Percentiles rank a stretch among this genome's conserved stretches.
Evolutionary conservation across 2,113 vertebrate species (phyloP).

Genomic region (Odontophorus gujanensis): DNA sequence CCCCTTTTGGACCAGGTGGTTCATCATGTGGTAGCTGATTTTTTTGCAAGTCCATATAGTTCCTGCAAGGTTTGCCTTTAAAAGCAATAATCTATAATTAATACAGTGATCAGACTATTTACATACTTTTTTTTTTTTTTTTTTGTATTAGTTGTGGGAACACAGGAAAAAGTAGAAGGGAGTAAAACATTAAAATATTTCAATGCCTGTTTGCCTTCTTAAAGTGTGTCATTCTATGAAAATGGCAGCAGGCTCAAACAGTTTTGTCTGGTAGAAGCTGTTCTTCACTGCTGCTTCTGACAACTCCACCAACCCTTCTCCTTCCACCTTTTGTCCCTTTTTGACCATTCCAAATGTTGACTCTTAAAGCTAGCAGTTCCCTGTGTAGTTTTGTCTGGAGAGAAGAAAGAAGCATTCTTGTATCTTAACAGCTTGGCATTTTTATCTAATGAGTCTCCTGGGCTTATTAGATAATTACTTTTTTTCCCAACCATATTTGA

Average conservation of each 20-base stretch:
- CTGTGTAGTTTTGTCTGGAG: background rate
- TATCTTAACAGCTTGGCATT: background rate
- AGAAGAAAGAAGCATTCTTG: background rate
- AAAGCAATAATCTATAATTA: background rate
- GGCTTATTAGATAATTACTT: background rate
- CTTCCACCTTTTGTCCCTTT: background rate
- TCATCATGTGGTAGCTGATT: background rate
- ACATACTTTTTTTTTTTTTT: background rate
- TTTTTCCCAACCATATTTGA: background rate
- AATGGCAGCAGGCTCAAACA: background rate
- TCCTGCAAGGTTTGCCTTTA: background rate
- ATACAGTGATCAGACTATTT: background rate
- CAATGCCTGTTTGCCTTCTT: background rate
- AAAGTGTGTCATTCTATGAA: background rate
- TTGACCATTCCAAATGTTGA: background rate
- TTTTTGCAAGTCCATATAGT: background rate
- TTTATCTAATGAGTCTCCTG: background rate
- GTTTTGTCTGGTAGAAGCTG: background rate
- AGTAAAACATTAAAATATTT: background rate
- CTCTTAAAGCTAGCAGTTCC: background rate
- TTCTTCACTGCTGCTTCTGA: background rate
- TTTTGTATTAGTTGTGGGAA: background rate
- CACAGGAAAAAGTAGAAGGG: background rate
- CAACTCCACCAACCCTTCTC: background rate
- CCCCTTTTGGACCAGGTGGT: background rate